Evolutionary conservation across 2,797 vertebrate species (phyloP), one percentile per base, ranked within the genome.

Genomic region (Sarcophilus harrisii): DNA sequence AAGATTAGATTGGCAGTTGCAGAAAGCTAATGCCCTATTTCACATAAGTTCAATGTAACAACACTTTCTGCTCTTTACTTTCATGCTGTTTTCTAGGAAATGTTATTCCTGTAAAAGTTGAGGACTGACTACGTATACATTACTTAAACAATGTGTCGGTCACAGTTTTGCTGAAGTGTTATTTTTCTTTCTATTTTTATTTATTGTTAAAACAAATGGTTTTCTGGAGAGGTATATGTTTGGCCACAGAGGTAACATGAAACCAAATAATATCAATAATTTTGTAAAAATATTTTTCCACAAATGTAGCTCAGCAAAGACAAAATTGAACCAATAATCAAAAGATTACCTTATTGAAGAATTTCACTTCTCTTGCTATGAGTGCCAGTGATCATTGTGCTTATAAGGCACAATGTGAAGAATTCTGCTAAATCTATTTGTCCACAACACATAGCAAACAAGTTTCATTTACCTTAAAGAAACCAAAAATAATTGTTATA

Each of bases 301-400:
- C 66, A 91, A 94, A 81, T 38, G 45, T 38, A 38, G n/a, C 8
- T 81, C 2, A 92, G 90, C 29, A 87, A 1, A 91, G 55, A 58
- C 94, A 92, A 96, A 54, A 93, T 38, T 59, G 55, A 93, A 52
- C 55, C 73, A 27, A 90, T 73, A 94, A 30, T 89, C 94, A 92
- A 95, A 52, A 90, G 38, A 96, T 98, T 97, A 99, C 98, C 99
- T 99, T 98, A 90, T n/a, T 55, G 96, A 97, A 98, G 96, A 97
- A 94, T 96, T 97, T 93, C 95, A 98, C 95, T 98, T 97, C 59
- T 97, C 96, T 90, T 97, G 98, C 97, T 90, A 62, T 54, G 96
- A 90, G 91, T 96, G 97, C 97, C 97, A 98, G 93, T 95, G 97
- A 97, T 97, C 98, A 98, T 98, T 91, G 96, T 98, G 98, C 96